phyloP scores from a whole-genome alignment of 35 echinoderm and acorn worm genomes.

The Heliocidaris erythrogramma region DNA sequence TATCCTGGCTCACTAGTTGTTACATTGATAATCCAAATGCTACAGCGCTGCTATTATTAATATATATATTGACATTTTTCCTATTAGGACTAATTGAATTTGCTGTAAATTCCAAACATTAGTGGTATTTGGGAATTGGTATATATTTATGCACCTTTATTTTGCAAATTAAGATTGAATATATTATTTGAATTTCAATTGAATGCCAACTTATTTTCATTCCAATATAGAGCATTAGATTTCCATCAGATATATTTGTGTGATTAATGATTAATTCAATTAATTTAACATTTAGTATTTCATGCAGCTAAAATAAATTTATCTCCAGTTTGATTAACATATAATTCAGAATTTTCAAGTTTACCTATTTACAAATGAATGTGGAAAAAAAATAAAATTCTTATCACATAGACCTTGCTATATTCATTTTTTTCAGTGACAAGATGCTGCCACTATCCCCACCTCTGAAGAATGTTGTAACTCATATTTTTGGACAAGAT shows the following conservation, averaged over 20 bases:
- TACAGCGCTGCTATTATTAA: constrained; percentile 10
- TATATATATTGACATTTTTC: constrained; percentile 19
- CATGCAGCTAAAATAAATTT: not conserved
- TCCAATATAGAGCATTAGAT: constrained; percentile 4
- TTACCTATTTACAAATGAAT: not conserved
- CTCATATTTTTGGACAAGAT: not conserved
- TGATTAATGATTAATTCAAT: constrained; percentile 1
- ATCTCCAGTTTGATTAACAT: not conserved
- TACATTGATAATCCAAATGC: not conserved
- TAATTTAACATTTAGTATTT: not conserved
- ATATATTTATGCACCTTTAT: constrained; percentile 13
- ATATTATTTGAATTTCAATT: constrained; percentile 18
- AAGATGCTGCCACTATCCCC: not conserved
- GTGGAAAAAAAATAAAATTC: not conserved
- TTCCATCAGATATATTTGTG: constrained; percentile 5
- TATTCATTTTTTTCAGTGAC: not conserved
- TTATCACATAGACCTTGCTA: not conserved
- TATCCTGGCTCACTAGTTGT: not conserved
- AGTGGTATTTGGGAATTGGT: constrained; percentile 8
- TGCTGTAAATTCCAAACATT: constrained; percentile 9
- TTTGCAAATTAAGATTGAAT: constrained; percentile 15
- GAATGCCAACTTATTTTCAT: constrained; percentile 10
- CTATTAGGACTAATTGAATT: constrained; percentile 4
- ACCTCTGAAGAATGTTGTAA: not conserved
- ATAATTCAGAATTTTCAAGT: not conserved